Conservation (phyloP, 2,888 invertebrate species). For the Mythimna lalbum region DNA sequence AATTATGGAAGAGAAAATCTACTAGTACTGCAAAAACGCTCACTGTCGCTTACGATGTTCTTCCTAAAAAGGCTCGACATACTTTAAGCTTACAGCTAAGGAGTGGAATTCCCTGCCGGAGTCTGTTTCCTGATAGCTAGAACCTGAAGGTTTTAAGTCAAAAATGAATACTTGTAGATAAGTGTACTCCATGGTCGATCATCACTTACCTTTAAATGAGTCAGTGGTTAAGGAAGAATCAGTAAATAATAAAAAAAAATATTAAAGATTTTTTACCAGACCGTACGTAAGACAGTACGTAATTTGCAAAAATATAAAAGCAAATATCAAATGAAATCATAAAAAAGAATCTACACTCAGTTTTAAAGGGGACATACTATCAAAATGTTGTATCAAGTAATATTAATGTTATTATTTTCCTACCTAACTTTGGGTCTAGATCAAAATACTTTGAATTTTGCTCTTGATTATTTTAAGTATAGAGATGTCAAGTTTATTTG, state of each 20-base stretch:
- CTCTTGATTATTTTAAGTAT: constrained; percentile 70
- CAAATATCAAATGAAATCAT: not conserved
- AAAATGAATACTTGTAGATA: too few species aligned
- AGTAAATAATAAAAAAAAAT: not conserved
- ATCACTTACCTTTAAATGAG: too few species aligned
- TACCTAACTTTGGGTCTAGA: constrained; percentile 49
- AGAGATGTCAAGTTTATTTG: constrained; percentile 69
- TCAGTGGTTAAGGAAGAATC: too few species aligned
- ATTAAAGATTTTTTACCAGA: constrained; percentile 4
- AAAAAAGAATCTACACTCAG: not conserved
- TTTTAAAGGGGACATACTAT: not conserved
- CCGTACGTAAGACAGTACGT: constrained; percentile 14
- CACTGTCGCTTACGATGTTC: too few species aligned
- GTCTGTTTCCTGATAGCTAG: too few species aligned
- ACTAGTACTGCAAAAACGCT: too few species aligned
- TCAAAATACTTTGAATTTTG: constrained; percentile 54
- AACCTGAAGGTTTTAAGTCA: too few species aligned
- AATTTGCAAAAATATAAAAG: constrained; percentile 42
- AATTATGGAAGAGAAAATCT: too few species aligned
- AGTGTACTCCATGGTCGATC: too few species aligned
- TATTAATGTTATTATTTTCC: constrained; percentile 49
- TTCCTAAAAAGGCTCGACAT: too few species aligned
- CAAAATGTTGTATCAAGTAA: constrained; percentile 45
- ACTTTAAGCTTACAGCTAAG: too few species aligned
- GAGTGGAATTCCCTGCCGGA: too few species aligned